Evolutionary conservation across 2,888 invertebrate species (phyloP), one percentile per base, ranked within the genome.

Genomic region (Drosophila neonasuta): DNA sequence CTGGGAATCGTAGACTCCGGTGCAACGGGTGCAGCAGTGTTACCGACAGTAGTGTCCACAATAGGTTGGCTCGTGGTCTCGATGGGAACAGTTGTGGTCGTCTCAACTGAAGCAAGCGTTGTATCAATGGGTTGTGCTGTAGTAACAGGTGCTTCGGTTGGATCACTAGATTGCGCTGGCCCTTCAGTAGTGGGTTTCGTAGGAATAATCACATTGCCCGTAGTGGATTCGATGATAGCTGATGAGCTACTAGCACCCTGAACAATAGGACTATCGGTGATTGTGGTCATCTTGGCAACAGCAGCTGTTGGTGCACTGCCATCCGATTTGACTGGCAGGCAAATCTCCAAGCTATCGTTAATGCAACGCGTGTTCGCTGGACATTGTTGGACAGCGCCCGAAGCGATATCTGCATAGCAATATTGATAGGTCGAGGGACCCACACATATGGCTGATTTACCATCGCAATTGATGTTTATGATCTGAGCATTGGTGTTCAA

Each of bases 301-400:
- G 79, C 50, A 4, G 78, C 78, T 5, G 70, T 65, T 0, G 68
- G 51, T 0, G 62, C 64, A 44, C 57, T 68, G 0, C 24, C 57
- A 13, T 61, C 62, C 3, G 78, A 68, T 45, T 84, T 89, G 1
- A 88, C 30, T 0, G 87, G 77, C 11, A 87, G 77, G 65, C 90
- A 90, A 48, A 89, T 87, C 55, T 87, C 78, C 9, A 80, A 62
- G 8, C 89, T 89, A 68, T 88, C 86, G 65, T 88, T 89, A 0
- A 89, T 79, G 64, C 90, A 90, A 11, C 89, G 87, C 1, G 86
- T 86, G 10, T 81, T 80, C 0, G 48, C 9, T 0, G 83, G 79
- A 60, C 90, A 90, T 0, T 57, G 29, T 15, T 75, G 68, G 5
- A 85, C 72, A 2, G 32, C 45, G 7, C 87, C 88, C 2, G 55